These are phyloP conservation scores for Mastigias papua DNA, from an alignment of 30 jellyfish, hydroid and myxozoan species.

Conservation along the genomic window DNA sequence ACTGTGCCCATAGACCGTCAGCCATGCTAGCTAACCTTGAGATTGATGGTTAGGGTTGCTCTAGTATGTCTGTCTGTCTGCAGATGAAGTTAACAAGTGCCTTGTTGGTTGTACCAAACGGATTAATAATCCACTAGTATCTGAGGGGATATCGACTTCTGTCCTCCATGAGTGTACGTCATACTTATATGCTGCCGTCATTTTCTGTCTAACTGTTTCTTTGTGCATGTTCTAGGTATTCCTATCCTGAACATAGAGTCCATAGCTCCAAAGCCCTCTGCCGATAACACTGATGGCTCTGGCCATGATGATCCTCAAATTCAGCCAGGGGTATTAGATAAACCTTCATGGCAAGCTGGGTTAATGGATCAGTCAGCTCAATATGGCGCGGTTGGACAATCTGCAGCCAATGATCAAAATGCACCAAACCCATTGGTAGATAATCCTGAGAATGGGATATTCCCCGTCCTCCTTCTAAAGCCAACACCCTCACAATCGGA, in stretches of 20 bases:
- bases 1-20: too few species aligned
- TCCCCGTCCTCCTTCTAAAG: constrained; percentile 12
- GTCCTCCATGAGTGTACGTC: too few species aligned
- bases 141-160: too few species aligned
- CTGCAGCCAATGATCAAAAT: neutral
- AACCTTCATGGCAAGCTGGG: neutral
- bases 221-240: neutral
- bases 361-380: constrained; percentile 4
- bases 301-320: constrained; percentile 22
- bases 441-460: neutral
- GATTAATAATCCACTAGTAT: too few species aligned
- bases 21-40: too few species aligned
- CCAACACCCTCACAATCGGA: constrained; percentile 20
- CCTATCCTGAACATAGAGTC: constrained; percentile 41
- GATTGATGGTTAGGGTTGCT: too few species aligned
- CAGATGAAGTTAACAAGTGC: too few species aligned
- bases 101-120: too few species aligned
- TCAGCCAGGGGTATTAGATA: neutral
- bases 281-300: neutral
- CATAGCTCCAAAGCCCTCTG: constrained; percentile 15
- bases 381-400: neutral
- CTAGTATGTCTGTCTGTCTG: too few species aligned
- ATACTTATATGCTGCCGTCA: too few species aligned
- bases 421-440: neutral
- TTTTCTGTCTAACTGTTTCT: too few species aligned